Conservation (phyloP, 2,797 vertebrate genomes). For the Benthosema pterotum region DNA sequence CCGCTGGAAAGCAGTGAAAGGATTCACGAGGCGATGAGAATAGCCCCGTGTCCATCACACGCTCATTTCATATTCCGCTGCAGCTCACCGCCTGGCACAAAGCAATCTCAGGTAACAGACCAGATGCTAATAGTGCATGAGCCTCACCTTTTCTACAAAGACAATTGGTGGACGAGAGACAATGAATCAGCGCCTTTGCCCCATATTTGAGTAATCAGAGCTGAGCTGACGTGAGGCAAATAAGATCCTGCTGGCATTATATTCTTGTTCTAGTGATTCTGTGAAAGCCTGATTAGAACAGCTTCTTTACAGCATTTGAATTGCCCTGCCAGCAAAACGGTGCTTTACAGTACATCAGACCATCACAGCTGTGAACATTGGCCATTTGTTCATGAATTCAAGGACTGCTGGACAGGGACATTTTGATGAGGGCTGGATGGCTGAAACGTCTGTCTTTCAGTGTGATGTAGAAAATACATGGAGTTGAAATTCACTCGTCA, state of each 20-base stretch:
- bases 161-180: slow-evolving; percentile 61
- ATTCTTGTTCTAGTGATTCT: slow-evolving; percentile 45
- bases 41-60: slow-evolving; percentile 61
- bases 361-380: slow-evolving; percentile 34
- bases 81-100: slow-evolving; percentile 69
- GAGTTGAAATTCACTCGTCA: slow-evolving; percentile 26
- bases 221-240: slow-evolving; percentile 38
- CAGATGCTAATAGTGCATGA: slow-evolving; percentile 73
- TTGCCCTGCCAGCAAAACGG: slow-evolving; percentile 35
- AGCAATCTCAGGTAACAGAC: slow-evolving; percentile 82
- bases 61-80: slow-evolving; percentile 76
- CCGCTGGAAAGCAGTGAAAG: slow-evolving; percentile 71
- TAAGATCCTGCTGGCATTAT: slow-evolving; percentile 50
- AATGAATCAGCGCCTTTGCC: slow-evolving; percentile 37
- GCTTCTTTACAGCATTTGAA: slow-evolving; percentile 45
- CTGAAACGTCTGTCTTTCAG: too few species aligned
- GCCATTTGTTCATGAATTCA: slow-evolving; percentile 46
- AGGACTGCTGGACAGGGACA: too few species aligned
- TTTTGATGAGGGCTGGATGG: too few species aligned
- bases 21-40: slow-evolving; percentile 56
- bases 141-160: slow-evolving; percentile 66
- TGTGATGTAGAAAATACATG: too few species aligned
- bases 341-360: slow-evolving; percentile 40
- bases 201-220: slow-evolving; percentile 39
- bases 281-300: slow-evolving; percentile 63